phyloP scores from a whole-genome alignment of 2,888 invertebrate species.

The Parnassius apollo region DNA sequence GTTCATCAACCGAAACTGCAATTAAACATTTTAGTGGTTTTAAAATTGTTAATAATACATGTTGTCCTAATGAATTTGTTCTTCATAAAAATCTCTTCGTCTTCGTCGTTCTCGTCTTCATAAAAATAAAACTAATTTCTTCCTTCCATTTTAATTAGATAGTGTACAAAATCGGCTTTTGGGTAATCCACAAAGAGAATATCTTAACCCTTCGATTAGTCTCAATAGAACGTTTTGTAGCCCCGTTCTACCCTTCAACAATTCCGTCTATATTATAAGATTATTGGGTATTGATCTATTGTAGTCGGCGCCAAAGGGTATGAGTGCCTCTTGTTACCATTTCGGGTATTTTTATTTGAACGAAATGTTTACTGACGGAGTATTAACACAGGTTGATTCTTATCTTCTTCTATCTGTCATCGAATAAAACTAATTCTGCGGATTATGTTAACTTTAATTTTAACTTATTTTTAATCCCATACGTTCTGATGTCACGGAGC shows the following conservation, averaged over 20 bases:
- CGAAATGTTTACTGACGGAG: conserved; percentile 25
- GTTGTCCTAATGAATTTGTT: too few relatives aligned
- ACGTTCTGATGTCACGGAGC: too few relatives aligned
- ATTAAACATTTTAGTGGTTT: too few relatives aligned
- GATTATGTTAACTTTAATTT: too few relatives aligned
- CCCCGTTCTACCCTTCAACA: conserved; percentile 46
- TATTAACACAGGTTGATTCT: conserved; percentile 1
- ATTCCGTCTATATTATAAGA: conserved; percentile 66
- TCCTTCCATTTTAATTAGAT: neutral
- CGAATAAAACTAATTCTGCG: too few relatives aligned
- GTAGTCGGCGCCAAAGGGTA: conserved; percentile 69
- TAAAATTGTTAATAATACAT: too few relatives aligned
- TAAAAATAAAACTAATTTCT: too few relatives aligned
- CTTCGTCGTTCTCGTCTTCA: too few relatives aligned
- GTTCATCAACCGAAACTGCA: too few relatives aligned
- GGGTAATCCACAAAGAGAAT: conserved; percentile 37
- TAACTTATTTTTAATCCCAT: too few relatives aligned
- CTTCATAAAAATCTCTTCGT: too few relatives aligned
- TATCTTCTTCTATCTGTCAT: neutral
- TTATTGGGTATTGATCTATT: conserved; percentile 78
- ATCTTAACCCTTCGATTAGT: conserved; percentile 48
- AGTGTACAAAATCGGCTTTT: conserved; percentile 44
- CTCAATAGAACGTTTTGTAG: conserved; percentile 45
- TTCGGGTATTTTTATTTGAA: conserved; percentile 36
- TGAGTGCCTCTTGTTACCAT: conserved; percentile 61